phyloP scores from a whole-genome alignment of 2,797 vertebrate genomes.

The Sebastes ruberrimus region DNA sequence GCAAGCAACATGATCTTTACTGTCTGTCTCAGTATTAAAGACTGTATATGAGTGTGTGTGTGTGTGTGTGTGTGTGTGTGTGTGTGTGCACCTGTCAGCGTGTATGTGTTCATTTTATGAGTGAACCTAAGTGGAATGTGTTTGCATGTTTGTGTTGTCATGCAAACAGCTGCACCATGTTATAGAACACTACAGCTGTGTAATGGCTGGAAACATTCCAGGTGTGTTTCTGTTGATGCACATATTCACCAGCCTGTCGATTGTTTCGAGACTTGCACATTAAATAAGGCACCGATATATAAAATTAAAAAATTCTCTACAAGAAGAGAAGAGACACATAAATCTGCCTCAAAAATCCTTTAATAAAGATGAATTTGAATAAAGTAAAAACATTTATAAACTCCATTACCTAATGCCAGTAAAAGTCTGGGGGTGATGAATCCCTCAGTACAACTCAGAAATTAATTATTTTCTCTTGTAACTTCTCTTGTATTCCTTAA shows the following conservation, averaged over 20 bases:
- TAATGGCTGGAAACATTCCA: conserved; percentile 38
- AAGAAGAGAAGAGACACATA: not conserved
- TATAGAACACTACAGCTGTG: conserved; percentile 12
- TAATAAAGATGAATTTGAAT: not conserved
- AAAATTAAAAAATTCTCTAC: not conserved
- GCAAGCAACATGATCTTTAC: not conserved
- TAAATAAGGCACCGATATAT: not conserved
- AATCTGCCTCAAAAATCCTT: not conserved
- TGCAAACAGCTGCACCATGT: conserved; percentile 49
- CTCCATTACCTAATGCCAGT: not conserved
- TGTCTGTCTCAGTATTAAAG: not conserved
- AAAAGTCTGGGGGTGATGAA: not conserved
- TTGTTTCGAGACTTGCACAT: not conserved
- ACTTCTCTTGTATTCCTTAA: too few relatives aligned
- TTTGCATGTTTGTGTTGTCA: conserved; percentile 43
- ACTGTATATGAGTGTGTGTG: not conserved
- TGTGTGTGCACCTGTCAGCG: not conserved
- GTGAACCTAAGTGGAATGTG: conserved; percentile 33
- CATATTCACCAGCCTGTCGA: not conserved
- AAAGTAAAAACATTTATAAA: conserved; percentile 3
- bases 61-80: not conserved
- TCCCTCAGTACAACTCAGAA: not conserved
- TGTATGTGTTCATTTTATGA: not conserved
- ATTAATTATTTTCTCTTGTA: too few relatives aligned
- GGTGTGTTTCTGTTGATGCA: conserved; percentile 25